A percentile compares a stretch with the other conserved stretches of the same genome.
phyloP scores from a whole-genome alignment of 2,888 invertebrate genomes.

The Melanchra persicariae region DNA sequence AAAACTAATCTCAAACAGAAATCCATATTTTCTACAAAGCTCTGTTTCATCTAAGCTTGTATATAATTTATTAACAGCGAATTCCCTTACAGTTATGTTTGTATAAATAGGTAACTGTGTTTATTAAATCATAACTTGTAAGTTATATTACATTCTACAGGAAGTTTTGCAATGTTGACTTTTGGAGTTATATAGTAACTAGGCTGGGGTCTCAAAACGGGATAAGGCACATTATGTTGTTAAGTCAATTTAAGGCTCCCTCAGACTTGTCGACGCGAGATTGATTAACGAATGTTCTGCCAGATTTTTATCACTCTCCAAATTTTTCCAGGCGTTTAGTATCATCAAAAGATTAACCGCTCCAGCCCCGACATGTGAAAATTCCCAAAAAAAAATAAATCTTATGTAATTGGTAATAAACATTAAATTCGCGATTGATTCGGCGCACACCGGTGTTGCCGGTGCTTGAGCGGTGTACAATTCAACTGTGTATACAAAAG shows the following conservation, averaged over 20 bases:
- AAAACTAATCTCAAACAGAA: background rate
- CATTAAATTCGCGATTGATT: too few species aligned
- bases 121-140: constrained; percentile 7
- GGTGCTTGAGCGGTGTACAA: too few species aligned
- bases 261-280: too few species aligned
- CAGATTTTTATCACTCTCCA: too few species aligned
- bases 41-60: background rate
- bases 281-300: too few species aligned
- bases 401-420: too few species aligned
- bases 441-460: too few species aligned
- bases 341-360: too few species aligned
- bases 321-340: too few species aligned
- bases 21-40: background rate
- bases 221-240: constrained; percentile 12
- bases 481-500: too few species aligned
- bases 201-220: background rate
- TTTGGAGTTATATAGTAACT: constrained; percentile 9
- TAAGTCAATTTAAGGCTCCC: background rate
- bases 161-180: constrained; percentile 18
- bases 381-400: too few species aligned
- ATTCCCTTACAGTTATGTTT: background rate
- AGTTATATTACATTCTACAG: background rate
- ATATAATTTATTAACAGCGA: background rate
- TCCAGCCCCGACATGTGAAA: too few species aligned
- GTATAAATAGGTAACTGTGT: constrained; percentile 9